Conservation (phyloP, 37 sponge, comb jelly and placozoan genomes). For the Dysidea cf. avara region DNA sequence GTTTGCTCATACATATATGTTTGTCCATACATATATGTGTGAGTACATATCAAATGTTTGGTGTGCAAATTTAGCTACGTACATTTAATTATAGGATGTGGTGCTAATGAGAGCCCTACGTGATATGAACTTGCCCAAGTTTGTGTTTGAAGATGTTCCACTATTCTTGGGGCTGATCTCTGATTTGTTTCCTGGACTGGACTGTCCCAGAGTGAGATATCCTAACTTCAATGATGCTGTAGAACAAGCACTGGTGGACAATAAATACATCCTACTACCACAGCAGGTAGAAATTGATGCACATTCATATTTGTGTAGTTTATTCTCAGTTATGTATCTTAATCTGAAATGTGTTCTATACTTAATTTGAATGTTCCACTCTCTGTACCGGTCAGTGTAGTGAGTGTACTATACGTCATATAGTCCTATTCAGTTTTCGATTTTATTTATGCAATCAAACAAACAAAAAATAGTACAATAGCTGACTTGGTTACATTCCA, state of each 20-base stretch:
- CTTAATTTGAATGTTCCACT: background rate
- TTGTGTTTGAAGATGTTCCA: slow-evolving; percentile 99
- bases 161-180: slow-evolving; percentile 96
- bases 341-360: too few relatives aligned
- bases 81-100: slow-evolving; percentile 66
- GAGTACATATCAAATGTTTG: background rate
- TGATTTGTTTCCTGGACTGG: slow-evolving; percentile 98
- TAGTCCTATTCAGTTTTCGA: background rate
- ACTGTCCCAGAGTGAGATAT: slow-evolving; percentile 98
- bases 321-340: too few relatives aligned
- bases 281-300: slow-evolving; percentile 63
- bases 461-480: too few relatives aligned
- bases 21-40: background rate
- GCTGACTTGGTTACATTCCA: slow-evolving; percentile 1
- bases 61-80: background rate
- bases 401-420: background rate
- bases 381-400: background rate
- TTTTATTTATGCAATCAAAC: too few relatives aligned
- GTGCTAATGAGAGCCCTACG: slow-evolving; percentile 99
- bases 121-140: slow-evolving; percentile 99
- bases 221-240: slow-evolving; percentile 99
- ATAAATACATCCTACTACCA: slow-evolving; percentile 82
- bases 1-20: background rate
- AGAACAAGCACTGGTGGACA: slow-evolving; percentile 75
- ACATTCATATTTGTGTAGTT: background rate